Base-by-base conservation (phyloP, 2,888 invertebrate genomes). In the Caenorhabditis afra region DNA sequence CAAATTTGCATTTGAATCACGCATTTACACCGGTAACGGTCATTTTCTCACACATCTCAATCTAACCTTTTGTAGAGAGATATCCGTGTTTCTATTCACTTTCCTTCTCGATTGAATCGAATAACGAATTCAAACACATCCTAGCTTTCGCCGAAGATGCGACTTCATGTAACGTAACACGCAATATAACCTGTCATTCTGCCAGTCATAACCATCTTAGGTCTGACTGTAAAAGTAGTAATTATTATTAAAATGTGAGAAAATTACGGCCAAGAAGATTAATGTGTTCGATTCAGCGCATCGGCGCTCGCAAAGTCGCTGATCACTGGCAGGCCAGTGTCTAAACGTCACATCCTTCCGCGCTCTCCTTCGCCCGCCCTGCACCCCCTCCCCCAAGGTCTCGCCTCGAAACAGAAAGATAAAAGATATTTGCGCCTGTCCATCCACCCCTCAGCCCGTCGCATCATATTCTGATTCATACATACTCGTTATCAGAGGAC, bases 401-500 rank as follows among this genome's bases (percentile, higher is more conserved):
- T 73, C 58, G 64, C 73, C 73, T 58, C 64, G 62, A 64, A 73
- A 53, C 70, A 59, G 20, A 52, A 64, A 64, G 73, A 73, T 73
- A 73, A 73, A 73, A 73, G 73, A 73, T 73, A 73, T 73, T 73
- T 73, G 73, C 64, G 73, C 64, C 73, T 73, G 64, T 73, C 64
- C 64, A 64, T 73, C 64, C 64, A 64, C 29, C 29, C 7, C 29
- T 64, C 57, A 57, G 59, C 49, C 62, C n/a, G n/a, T n/a, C 71
- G 62, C 71, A 64, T 73, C 64, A 73, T 73, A 73, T 73, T 73
- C 73, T 73, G 73, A 73, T 73, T 73, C 73, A 73, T 73, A 73
- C 73, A 58, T 64, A 73, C 64, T 73, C 73, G 73, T 73, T 73
- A 73, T 73, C 73, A 73, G 39, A 50, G 23, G 49, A 58, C 67